Conservation (phyloP, 2,797 vertebrate genomes). For the Squalus acanthias region DNA sequence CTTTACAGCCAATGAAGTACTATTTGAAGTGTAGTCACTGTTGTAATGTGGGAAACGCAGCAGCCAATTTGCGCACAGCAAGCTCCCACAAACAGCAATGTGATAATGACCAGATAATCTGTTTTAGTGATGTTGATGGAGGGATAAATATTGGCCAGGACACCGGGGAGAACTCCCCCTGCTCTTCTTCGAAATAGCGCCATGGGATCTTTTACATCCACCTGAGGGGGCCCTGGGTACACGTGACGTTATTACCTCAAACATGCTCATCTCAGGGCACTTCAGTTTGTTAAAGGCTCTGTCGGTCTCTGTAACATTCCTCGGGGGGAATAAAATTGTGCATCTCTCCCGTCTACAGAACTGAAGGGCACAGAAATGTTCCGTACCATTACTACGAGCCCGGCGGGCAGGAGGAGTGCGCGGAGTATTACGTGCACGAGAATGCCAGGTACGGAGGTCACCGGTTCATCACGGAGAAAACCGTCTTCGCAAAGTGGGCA, state of each 20-base stretch:
- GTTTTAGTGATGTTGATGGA: too few relatives aligned
- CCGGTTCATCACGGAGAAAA: slow-evolving; percentile 92
- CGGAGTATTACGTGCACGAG: slow-evolving; percentile 80
- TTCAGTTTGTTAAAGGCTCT: neutral
- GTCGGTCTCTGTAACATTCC: neutral
- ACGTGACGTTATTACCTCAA: neutral
- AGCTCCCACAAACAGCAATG: too few relatives aligned
- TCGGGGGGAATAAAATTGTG: neutral
- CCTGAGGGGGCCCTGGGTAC: too few relatives aligned
- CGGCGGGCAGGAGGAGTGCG: slow-evolving; percentile 72
- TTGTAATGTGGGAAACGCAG: too few relatives aligned
- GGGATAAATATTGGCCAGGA: too few relatives aligned
- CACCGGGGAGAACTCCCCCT: too few relatives aligned
- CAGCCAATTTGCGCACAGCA: too few relatives aligned
- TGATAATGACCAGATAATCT: neutral
- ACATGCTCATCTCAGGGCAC: neutral
- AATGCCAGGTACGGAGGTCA: slow-evolving; percentile 68
- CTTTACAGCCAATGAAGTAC: too few relatives aligned
- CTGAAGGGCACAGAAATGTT: slow-evolving; percentile 46
- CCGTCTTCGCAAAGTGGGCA: slow-evolving; percentile 85
- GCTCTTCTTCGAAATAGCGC: too few relatives aligned
- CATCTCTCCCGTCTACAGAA: neutral
- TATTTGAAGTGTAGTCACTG: too few relatives aligned
- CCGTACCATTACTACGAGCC: slow-evolving; percentile 92
- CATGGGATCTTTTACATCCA: too few relatives aligned